Evolutionary conservation across 2,113 vertebrate species (phyloP).

Genomic region (Vireo altiloquus): DNA sequence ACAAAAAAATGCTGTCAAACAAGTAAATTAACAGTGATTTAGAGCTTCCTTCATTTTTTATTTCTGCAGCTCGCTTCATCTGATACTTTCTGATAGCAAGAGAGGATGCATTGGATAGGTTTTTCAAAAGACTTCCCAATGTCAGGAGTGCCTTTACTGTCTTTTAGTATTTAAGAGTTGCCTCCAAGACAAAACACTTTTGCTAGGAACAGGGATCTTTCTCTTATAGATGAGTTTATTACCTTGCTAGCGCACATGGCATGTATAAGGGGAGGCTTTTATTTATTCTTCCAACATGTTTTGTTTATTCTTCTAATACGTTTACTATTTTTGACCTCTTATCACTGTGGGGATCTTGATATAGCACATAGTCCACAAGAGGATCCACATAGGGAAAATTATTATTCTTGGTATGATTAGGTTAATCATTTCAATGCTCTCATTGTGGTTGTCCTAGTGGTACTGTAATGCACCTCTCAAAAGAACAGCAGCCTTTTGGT

Average conservation of each 20-base stretch:
- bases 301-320: background rate
- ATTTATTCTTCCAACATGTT: background rate
- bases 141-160: background rate
- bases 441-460: background rate
- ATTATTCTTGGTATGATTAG: conserved; percentile 5
- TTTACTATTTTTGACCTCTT: conserved; percentile 53
- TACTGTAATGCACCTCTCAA: background rate
- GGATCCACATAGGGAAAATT: conserved; percentile 25
- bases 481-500: background rate
- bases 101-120: background rate
- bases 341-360: background rate
- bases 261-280: background rate
- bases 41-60: conserved; percentile 2
- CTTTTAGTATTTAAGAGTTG: background rate
- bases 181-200: background rate
- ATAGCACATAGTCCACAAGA: background rate
- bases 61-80: background rate
- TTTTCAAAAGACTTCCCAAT: background rate
- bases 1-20: conserved; percentile 3
- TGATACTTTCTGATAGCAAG: background rate
- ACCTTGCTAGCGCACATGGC: background rate
- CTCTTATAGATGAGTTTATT: background rate
- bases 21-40: conserved; percentile 39
- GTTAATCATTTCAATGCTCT: conserved; percentile 30
- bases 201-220: background rate